Evolutionary conservation across 2,113 vertebrate species (phyloP).

Genomic region (Tonatia bakeri): DNA sequence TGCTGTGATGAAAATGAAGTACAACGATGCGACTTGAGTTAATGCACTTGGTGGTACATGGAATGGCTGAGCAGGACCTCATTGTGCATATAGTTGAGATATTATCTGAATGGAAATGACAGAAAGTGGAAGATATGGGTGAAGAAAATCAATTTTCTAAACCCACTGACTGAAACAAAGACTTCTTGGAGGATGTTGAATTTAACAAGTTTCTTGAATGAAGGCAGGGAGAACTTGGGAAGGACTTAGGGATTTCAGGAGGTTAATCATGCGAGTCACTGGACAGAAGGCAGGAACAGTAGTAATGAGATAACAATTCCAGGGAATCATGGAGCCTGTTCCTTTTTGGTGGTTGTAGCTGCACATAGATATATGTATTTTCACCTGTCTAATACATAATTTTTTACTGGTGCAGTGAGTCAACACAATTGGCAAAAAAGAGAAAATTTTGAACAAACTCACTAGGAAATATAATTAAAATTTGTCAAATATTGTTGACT

Average conservation of each 20-base stretch:
- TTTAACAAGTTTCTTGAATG: background rate
- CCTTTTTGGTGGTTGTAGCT: background rate
- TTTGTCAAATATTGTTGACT: background rate
- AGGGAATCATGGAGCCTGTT: background rate
- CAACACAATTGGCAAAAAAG: background rate
- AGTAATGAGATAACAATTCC: background rate
- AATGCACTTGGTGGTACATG: background rate
- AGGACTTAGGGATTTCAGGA: background rate
- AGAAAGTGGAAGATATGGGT: background rate
- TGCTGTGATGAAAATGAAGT: background rate
- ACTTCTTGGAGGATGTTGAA: background rate
- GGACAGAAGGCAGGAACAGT: background rate
- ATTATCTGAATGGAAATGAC: background rate
- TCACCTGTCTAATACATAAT: background rate
- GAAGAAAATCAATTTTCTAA: background rate
- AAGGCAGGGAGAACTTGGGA: background rate
- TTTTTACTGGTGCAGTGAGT: background rate
- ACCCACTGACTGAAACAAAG: background rate
- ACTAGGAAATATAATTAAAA: background rate
- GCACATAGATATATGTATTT: background rate
- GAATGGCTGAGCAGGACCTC: background rate
- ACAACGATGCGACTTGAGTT: background rate
- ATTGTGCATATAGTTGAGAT: background rate
- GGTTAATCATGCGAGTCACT: background rate
- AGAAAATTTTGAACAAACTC: background rate